Evolutionary conservation across 1,140 invertebrate species (phyloP), one percentile per base, ranked within the genome.

Genomic region (Uloborus diversus): DNA sequence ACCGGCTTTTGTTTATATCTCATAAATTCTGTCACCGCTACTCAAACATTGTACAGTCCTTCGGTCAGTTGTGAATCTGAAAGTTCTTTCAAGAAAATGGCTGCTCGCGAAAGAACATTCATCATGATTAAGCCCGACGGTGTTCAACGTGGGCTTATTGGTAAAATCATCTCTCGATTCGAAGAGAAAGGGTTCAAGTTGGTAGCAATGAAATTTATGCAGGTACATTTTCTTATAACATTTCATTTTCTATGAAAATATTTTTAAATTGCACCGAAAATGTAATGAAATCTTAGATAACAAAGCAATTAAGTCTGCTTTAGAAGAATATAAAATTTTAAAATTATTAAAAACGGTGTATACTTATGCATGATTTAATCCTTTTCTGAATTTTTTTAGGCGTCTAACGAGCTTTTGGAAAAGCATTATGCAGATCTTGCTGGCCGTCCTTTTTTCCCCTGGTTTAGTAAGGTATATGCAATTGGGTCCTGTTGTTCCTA

Each of bases 41-140:
- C n/a, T n/a, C n/a, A n/a, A n/a, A n/a, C n/a, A n/a, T n/a, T n/a
- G n/a, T n/a, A n/a, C n/a, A n/a, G n/a, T n/a, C n/a, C n/a, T n/a
- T n/a, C n/a, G n/a, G n/a, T n/a, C n/a, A n/a, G n/a, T n/a, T n/a
- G n/a, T n/a, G n/a, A n/a, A n/a, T n/a, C n/a, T n/a, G n/a, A n/a
- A n/a, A n/a, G n/a, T n/a, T n/a, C n/a, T n/a, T n/a, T 53, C 23
- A n/a, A 20, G 1, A 69, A 11, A 57, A 79, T 69, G 56, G 56
- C 56, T 30, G 14, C 73, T 70, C 79, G 90, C 82, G 97, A 99
- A 91, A 92, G 96, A 87, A 98, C 96, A 85, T 99, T 99, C 85
- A 96, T 99, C 85, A 98, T 98, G 93, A 90, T 99, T 79, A 99
- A 99, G 88, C 98, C 97, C 53, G 98, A 99, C 88, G 98, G 96